Evolutionary conservation across 2,888 invertebrate species (phyloP), one percentile per base, ranked within the genome.

Genomic region (Macaria notata): DNA sequence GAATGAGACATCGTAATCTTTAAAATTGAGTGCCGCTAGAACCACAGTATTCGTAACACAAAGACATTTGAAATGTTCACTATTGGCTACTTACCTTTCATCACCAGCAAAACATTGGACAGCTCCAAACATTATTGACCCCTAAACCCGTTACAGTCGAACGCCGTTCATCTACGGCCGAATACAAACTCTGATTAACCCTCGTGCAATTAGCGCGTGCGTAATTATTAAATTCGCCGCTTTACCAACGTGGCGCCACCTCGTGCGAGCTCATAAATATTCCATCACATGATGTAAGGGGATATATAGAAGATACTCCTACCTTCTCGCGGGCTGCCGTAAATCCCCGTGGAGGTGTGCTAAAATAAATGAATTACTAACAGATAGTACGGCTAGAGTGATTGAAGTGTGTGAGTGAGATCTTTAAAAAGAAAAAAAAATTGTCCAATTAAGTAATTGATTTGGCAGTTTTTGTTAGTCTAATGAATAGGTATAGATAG

Each of bases 291-390:
- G 54, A 67, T 56, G 42, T 56, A 60, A 62, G 57, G 55, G 49
- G 31, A 19, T 19, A 2, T 19, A 19, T 19, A 2, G 57, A 60
- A 67, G 52, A 52, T 63, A 62, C 60, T 61, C 59, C 50, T 59
- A 70, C 59, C 59, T 55, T 51, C 53, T 65, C 42, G 36, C 56
- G 62, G 63, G 50, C 46, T 68, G 52, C 56, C 51, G 38, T 31
- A 41, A 61, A 59, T 61, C 56, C 59, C 61, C 52, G 48, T 46
- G 51, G 59, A 49, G 46, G 63, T 64, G 52, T 9, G 51, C 53
- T 54, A 64, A 66, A 64, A 71, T 68, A 68, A 67, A 64, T 64
- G 64, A 64, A 72, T 66, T 65, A 65, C n/a, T 41, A 38, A 7
- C 6, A 38, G 38, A 38, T 7, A 38, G 38, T 7, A 38, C 3